Base-by-base conservation (phyloP, 2,888 invertebrate species). In the Philaethria dido region DNA sequence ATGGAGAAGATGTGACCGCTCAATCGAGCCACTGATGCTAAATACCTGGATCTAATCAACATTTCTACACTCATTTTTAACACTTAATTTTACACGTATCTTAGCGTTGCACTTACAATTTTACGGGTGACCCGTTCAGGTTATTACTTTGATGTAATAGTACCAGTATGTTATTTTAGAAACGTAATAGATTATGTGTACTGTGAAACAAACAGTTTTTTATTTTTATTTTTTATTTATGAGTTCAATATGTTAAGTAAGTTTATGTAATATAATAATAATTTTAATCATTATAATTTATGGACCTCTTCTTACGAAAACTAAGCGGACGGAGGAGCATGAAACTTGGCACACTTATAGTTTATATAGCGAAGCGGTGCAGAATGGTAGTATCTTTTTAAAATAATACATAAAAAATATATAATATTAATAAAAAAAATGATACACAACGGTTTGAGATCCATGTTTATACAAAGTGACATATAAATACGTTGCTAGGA, bases 51-150 rank as follows among this genome's bases (percentile, higher is more conserved):
- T 84, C 92, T 89, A 92, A 92, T 92, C 92, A 92, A 80, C 90
- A 92, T 92, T 92, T 85, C 86, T 91, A 92, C 91, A 92, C 92
- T 89, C 80, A 92, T 92, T 92, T 91, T 91, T 88, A 92, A 92
- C 92, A 92, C 88, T 89, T 89, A 86, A 91, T 92, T 92, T 91
- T 88, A 89, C 88, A 91, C 92, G 85, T 91, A 92, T 92, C 91
- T 90, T 85, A 81, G 80, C 86, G 85, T 90, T 86, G 84, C 84
- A 84, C 78, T 81, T 84, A 82, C 78, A 82, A 92, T 92, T 92
- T 86, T 84, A 88, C 87, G 88, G 85, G 78, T 70, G 72, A 71
- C 74, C 71, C 73, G 71, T 59, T 70, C 63, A 59, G 48, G 72
- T 64, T 60, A 14, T 60, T 62, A 68, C 68, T 62, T 64, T 54